These are phyloP conservation scores for Empidonax alnorum DNA, from an alignment of 2,113 vertebrate genomes.

Conservation along the genomic window DNA sequence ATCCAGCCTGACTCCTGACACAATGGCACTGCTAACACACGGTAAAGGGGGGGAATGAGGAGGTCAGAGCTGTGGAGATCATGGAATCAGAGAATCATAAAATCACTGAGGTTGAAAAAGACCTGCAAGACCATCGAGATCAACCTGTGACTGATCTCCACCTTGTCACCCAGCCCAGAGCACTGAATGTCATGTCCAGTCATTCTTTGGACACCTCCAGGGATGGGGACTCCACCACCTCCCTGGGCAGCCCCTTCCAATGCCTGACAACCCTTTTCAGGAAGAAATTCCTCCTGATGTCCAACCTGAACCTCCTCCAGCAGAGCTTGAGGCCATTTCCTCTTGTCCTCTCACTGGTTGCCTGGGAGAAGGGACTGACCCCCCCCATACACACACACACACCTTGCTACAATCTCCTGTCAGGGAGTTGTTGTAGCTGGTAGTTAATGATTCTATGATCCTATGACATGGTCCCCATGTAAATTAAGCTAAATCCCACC, in stretches of 20 bases:
- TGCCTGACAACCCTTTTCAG: background rate
- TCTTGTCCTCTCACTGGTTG: background rate
- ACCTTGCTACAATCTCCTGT: background rate
- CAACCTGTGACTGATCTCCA: background rate
- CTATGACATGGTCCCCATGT: fast-evolving
- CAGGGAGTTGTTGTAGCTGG: background rate
- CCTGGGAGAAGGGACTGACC: background rate
- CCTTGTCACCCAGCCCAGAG: background rate
- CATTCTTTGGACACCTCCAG: background rate
- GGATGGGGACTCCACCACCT: background rate
- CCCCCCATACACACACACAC: too few species aligned
- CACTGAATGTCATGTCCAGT: background rate
- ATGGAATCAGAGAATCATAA: background rate
- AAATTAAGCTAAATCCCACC: background rate
- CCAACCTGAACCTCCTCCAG: background rate
- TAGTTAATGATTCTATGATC: background rate
- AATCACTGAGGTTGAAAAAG: background rate
- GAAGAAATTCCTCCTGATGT: background rate
- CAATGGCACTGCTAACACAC: background rate
- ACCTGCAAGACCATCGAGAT: background rate
- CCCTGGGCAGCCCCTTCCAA: background rate
- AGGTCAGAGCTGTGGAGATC: background rate
- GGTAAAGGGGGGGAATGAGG: background rate
- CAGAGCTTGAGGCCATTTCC: background rate
- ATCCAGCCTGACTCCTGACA: background rate